Conservation (phyloP, 2,113 vertebrate species). For the Genyomyrus donnyi region DNA sequence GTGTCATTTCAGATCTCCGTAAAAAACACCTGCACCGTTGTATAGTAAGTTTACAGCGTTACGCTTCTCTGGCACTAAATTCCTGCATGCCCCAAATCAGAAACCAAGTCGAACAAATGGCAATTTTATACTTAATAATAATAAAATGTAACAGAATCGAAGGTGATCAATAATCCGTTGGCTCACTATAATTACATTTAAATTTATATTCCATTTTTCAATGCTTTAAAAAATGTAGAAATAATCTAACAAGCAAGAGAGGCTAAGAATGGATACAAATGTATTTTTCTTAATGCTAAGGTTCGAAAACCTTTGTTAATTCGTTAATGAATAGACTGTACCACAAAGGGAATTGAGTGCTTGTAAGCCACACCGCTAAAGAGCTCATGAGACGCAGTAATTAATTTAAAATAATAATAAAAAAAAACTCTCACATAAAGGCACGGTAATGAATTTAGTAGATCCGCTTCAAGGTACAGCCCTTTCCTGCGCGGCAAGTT, state of each 20-base stretch:
- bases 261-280: slow-evolving; percentile 29
- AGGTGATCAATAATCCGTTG: slow-evolving; percentile 21
- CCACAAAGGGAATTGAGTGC: slow-evolving; percentile 41
- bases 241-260: slow-evolving; percentile 29
- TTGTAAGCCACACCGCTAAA: slow-evolving; percentile 36
- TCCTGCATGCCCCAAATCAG: slow-evolving; percentile 13
- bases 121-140: slow-evolving; percentile 17
- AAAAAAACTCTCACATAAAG: slow-evolving; percentile 48
- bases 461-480: slow-evolving; percentile 36
- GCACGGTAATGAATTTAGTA: slow-evolving; percentile 57
- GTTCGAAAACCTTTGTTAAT: slow-evolving; percentile 33
- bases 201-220: slow-evolving; percentile 33
- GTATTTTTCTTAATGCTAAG: slow-evolving; percentile 26
- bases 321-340: slow-evolving; percentile 39
- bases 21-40: slow-evolving; percentile 26
- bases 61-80: not conserved
- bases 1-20: not conserved
- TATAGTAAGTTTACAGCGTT: slow-evolving; percentile 12
- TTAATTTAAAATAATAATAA: slow-evolving; percentile 34
- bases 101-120: slow-evolving; percentile 1
- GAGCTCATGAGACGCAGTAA: slow-evolving; percentile 43
- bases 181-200: slow-evolving; percentile 33
- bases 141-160: slow-evolving; percentile 21
- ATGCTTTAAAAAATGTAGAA: slow-evolving; percentile 23
- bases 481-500: slow-evolving; percentile 49